A percentile compares a stretch with the other conserved stretches of the same genome.
phyloP scores from a whole-genome alignment of 2,797 vertebrate genomes.

The Spatula clypeata region DNA sequence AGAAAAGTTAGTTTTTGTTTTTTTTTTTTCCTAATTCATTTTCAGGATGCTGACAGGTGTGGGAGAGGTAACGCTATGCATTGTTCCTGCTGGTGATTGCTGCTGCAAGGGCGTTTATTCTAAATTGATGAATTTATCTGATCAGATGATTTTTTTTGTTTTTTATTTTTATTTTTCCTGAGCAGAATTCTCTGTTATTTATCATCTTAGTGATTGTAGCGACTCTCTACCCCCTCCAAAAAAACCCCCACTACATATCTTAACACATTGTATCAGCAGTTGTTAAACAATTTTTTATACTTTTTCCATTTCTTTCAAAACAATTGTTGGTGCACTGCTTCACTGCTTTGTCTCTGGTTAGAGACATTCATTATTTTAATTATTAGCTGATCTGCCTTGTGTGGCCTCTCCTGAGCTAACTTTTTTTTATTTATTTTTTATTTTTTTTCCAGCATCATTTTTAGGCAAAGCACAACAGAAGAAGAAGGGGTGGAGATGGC shows the following conservation, averaged over 20 bases:
- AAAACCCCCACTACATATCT: neutral
- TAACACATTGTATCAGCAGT: neutral
- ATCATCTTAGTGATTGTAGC: neutral
- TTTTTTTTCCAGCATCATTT: neutral
- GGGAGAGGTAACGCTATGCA: neutral
- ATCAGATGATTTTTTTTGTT: neutral
- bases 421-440: neutral
- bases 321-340: neutral
- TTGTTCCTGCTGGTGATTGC: neutral
- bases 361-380: neutral
- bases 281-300: neutral
- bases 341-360: neutral
- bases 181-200: neutral
- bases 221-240: fast-evolving
- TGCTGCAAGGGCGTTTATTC: neutral
- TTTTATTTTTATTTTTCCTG: neutral
- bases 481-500: neutral
- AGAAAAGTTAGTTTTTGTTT: neutral
- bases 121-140: neutral
- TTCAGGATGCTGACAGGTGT: fast-evolving
- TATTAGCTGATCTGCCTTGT: neutral
- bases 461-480: neutral
- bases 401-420: fast-evolving
- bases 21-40: neutral
- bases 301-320: neutral